Evolutionary conservation across 2,113 vertebrate species (phyloP).

Genomic region (Bungarus multicinctus): DNA sequence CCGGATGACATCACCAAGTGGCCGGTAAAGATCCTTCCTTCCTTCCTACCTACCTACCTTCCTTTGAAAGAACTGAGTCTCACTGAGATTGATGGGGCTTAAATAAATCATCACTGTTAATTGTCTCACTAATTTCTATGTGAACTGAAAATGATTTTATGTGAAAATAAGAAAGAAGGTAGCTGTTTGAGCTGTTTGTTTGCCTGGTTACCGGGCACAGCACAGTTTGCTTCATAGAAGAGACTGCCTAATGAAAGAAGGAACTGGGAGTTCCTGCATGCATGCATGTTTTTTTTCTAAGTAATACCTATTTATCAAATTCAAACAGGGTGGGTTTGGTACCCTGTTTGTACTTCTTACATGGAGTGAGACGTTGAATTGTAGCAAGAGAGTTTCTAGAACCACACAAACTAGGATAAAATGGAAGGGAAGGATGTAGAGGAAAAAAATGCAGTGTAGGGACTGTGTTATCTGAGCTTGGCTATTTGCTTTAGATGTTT

Average conservation of each 20-base stretch:
- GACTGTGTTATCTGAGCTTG: background rate
- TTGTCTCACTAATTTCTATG: background rate
- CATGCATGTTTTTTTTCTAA: background rate
- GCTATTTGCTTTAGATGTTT: background rate
- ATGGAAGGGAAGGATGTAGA: background rate
- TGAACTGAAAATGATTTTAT: background rate
- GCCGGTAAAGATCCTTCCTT: constrained; percentile 81
- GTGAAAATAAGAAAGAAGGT: background rate
- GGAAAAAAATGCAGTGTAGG: background rate
- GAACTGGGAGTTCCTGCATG: background rate
- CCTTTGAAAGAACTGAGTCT: background rate
- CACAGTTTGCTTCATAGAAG: background rate
- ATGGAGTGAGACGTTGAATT: background rate
- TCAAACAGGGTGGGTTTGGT: background rate
- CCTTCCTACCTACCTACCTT: background rate
- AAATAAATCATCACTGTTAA: background rate
- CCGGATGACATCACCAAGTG: constrained; percentile 90
- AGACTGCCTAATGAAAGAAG: background rate
- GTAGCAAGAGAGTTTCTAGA: background rate
- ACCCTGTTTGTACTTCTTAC: background rate
- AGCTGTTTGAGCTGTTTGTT: background rate
- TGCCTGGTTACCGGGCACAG: background rate
- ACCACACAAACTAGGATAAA: background rate
- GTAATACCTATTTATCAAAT: background rate
- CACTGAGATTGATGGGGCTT: background rate